Evolutionary conservation across 2,113 vertebrate genomes (phyloP).

Genomic region (Patagioenas fasciata): DNA sequence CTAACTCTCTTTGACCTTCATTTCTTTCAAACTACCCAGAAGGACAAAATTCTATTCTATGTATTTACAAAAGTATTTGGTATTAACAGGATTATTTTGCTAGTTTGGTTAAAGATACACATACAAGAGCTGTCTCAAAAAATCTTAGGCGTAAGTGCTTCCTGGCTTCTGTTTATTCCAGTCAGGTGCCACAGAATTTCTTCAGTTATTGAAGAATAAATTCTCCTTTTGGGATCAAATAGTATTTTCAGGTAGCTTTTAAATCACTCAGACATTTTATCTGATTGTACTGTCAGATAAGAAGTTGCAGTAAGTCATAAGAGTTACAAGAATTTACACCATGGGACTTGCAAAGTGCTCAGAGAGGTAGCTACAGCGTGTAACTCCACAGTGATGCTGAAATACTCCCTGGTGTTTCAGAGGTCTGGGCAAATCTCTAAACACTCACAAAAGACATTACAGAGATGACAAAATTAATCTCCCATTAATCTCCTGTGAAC

Average conservation of each 20-base stretch:
- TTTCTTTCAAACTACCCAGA: neutral
- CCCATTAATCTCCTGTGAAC: neutral
- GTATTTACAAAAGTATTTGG: neutral
- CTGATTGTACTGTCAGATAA: neutral
- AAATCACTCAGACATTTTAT: neutral
- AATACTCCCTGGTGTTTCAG: neutral
- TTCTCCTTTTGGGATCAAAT: neutral
- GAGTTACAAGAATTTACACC: neutral
- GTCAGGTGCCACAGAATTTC: neutral
- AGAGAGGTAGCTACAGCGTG: neutral
- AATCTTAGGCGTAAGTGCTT: neutral
- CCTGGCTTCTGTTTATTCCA: neutral
- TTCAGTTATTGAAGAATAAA: neutral
- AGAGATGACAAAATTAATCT: neutral
- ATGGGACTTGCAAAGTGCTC: neutral
- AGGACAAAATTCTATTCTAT: neutral
- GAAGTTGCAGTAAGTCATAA: neutral
- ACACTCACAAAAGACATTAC: neutral
- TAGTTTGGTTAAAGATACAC: neutral
- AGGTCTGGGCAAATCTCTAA: neutral
- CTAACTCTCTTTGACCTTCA: neutral
- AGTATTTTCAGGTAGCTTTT: neutral
- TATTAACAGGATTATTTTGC: neutral
- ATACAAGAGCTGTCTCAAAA: neutral
- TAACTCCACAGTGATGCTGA: neutral